These are phyloP conservation scores for Dioctria rufipes DNA, from an alignment of 2,888 invertebrate genomes.

Conservation along the genomic window DNA sequence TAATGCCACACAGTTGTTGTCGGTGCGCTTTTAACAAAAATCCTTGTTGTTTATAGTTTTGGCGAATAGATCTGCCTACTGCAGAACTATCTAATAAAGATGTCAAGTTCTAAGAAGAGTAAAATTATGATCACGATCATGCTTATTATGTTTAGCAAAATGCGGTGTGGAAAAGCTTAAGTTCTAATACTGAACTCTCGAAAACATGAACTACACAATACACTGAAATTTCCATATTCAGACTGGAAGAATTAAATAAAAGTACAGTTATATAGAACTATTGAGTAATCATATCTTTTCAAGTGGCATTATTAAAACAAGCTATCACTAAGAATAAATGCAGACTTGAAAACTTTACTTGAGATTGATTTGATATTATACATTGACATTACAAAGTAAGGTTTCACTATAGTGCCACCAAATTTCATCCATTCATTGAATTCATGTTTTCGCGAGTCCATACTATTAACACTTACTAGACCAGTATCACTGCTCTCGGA, in stretches of 20 bases:
- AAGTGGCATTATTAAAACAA: too few relatives aligned
- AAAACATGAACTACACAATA: not conserved
- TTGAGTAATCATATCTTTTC: not conserved
- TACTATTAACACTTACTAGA: not conserved
- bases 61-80: not conserved
- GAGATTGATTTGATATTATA: too few relatives aligned
- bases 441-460: slow-evolving; percentile 1
- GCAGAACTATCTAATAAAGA: not conserved
- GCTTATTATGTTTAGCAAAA: not conserved
- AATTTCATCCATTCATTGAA: not conserved
- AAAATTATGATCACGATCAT: too few relatives aligned
- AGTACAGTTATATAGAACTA: too few relatives aligned
- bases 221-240: not conserved
- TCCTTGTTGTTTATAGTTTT: not conserved
- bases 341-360: too few relatives aligned
- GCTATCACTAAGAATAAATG: too few relatives aligned
- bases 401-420: too few relatives aligned
- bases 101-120: not conserved
- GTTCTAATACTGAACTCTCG: not conserved
- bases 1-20: not conserved
- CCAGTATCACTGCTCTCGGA: not conserved
- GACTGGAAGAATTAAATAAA: not conserved
- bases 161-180: not conserved
- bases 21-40: not conserved
- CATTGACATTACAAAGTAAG: too few relatives aligned